Evolutionary conservation across 2,113 vertebrate species (phyloP).

Genomic region (Cettia cetti): DNA sequence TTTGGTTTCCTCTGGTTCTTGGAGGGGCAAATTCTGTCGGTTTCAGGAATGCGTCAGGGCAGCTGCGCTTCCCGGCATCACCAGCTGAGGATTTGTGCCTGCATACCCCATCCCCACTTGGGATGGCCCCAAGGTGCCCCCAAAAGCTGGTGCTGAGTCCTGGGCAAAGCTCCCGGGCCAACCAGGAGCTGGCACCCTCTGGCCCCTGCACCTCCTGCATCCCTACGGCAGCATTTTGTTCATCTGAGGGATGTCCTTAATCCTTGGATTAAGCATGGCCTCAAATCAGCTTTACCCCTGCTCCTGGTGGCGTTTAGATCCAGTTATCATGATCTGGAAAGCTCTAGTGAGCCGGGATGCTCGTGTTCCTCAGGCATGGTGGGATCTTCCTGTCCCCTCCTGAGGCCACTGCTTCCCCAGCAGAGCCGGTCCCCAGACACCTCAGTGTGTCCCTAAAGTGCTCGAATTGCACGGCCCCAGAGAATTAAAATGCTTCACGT

Average conservation of each 20-base stretch:
- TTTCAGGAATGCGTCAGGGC: neutral
- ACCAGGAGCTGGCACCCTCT: neutral
- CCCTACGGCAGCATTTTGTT: accelerated
- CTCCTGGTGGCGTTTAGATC: neutral
- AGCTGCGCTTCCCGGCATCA: neutral
- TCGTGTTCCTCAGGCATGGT: accelerated
- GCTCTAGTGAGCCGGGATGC: neutral
- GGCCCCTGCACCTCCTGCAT: neutral
- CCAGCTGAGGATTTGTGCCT: neutral
- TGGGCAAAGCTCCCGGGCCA: neutral
- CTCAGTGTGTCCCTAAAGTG: neutral
- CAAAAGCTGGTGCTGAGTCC: neutral
- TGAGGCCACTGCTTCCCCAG: neutral
- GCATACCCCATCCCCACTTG: neutral
- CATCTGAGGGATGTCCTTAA: neutral
- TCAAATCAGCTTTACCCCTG: neutral
- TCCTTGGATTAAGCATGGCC: neutral
- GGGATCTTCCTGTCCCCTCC: neutral
- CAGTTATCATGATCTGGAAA: accelerated
- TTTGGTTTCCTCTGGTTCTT: neutral
- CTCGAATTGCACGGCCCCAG: neutral
- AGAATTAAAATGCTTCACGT: accelerated
- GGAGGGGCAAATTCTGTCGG: neutral
- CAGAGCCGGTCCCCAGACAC: neutral
- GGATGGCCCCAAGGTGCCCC: neutral